Base-by-base conservation (phyloP, 2,888 invertebrate genomes). In the Pterostichus niger region DNA sequence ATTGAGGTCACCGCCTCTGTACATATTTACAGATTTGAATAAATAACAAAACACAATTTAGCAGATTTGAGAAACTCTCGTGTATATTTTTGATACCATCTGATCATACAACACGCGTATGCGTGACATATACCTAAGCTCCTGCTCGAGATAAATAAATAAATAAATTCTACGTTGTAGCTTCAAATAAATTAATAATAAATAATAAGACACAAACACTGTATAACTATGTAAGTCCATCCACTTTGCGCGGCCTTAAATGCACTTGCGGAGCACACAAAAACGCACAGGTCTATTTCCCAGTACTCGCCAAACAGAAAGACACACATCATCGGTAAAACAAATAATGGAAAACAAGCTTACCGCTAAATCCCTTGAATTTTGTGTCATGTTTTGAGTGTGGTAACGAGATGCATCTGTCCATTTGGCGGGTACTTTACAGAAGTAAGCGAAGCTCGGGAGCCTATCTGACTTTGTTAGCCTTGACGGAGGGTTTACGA, bases 401-500 rank as follows among this genome's bases (percentile, higher is more conserved):
- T 24, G 24, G 24, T 3, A 24, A 24, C 24, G 24, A 24, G 24
- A 24, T 35, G 64, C 13, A 35, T 64, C 52, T 75, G 4, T 15
- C 17, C 52, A 15, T 75, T 73, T 75, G 75, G 75, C 52, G 52
- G 24, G 4, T 33, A 75, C 75, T 75, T 49, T 75, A 49, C 75
- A 75, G 13, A 35, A 11, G 11, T n/a, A 24, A 73, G 49, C 73
- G 31, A 56, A 56, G 54, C 61, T 61, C 6, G 54, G 15, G 40
- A 54, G 31, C 40, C 52, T 83, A 83, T 83, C 92, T 92, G 89
- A 91, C 91, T 90, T 91, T 91, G 91, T 91, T 91, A 88, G 91
- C 76, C 83, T 85, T 91, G 87, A 91, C 91, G 87, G 90, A 88
- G 86, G 90, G 89, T 87, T 90, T 89, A 86, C 89, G 90, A 88